Evolutionary conservation across 2,797 vertebrate genomes (phyloP).

Genomic region (Rhadinocentrus ornatus): DNA sequence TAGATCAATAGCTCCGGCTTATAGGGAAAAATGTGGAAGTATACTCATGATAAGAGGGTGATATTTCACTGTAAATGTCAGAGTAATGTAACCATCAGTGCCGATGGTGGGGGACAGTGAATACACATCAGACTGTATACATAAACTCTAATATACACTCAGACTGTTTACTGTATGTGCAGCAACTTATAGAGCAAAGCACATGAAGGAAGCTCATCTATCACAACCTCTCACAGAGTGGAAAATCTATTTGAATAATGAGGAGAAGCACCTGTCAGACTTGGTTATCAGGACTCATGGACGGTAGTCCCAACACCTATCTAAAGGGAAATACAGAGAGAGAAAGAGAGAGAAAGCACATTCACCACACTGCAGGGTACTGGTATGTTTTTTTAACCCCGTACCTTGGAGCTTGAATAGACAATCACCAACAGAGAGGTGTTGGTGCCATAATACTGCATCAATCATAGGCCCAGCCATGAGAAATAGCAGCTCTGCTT

Average conservation of each 20-base stretch:
- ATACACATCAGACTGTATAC: constrained; percentile 13
- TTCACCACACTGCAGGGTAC: constrained; percentile 63
- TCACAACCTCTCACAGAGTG: constrained; percentile 34
- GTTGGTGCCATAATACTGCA: constrained; percentile 35
- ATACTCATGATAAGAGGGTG: constrained; percentile 68
- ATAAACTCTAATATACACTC: neutral
- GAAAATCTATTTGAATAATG: constrained; percentile 77
- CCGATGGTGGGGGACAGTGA: constrained; percentile 32
- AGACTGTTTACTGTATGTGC: constrained; percentile 21
- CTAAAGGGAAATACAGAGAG: constrained; percentile 42
- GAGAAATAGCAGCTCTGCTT: constrained; percentile 40
- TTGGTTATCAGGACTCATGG: constrained; percentile 69
- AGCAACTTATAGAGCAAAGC: constrained; percentile 34
- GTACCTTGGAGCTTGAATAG: constrained; percentile 72
- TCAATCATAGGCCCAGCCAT: constrained; percentile 53
- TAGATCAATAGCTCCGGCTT: constrained; percentile 74
- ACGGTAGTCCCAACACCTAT: constrained; percentile 70
- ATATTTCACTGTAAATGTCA: constrained; percentile 81
- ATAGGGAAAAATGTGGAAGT: constrained; percentile 71
- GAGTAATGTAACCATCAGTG: constrained; percentile 65
- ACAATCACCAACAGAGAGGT: constrained; percentile 54
- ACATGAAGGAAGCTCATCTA: constrained; percentile 39
- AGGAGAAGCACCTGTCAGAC: constrained; percentile 76
- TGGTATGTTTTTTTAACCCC: constrained; percentile 62
- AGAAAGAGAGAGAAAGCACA: constrained; percentile 47